phyloP scores from a whole-genome alignment of 2,113 vertebrate genomes.

The Manacus vitellinus region DNA sequence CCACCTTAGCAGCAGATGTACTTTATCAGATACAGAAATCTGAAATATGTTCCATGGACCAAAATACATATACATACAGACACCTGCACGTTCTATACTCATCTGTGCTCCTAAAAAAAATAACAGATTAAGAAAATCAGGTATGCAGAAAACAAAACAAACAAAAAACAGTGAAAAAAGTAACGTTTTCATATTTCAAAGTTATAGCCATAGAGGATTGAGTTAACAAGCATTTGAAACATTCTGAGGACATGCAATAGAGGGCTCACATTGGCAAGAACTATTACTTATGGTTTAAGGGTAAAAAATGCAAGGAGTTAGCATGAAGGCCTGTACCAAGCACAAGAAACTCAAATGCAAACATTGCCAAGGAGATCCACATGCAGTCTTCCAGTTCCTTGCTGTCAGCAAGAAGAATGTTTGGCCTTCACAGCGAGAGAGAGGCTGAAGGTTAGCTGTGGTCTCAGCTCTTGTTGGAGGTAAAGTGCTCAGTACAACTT shows the following conservation, averaged over 20 bases:
- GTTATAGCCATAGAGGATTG: neutral
- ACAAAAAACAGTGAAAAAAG: neutral
- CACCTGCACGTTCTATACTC: neutral
- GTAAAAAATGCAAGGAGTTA: neutral
- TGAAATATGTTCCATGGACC: neutral
- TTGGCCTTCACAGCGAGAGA: rapidly evolving
- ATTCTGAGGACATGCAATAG: neutral
- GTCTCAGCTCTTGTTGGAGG: neutral
- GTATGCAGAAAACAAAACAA: neutral
- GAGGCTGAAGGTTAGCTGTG: neutral
- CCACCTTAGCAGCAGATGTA: neutral
- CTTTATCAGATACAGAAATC: neutral
- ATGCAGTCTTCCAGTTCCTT: rapidly evolving
- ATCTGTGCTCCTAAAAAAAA: neutral
- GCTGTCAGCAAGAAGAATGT: neutral
- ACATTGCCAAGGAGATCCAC: neutral
- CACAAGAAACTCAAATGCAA: neutral
- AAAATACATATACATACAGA: neutral
- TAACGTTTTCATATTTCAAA: neutral
- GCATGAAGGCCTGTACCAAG: neutral
- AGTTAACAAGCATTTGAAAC: neutral
- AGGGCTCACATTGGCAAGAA: neutral
- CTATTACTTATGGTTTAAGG: neutral
- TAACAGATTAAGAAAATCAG: neutral
- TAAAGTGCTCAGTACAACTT: rapidly evolving